These are phyloP conservation scores for Ochlodes sylvanus DNA, from an alignment of 2,888 invertebrate species.

Conservation along the genomic window DNA sequence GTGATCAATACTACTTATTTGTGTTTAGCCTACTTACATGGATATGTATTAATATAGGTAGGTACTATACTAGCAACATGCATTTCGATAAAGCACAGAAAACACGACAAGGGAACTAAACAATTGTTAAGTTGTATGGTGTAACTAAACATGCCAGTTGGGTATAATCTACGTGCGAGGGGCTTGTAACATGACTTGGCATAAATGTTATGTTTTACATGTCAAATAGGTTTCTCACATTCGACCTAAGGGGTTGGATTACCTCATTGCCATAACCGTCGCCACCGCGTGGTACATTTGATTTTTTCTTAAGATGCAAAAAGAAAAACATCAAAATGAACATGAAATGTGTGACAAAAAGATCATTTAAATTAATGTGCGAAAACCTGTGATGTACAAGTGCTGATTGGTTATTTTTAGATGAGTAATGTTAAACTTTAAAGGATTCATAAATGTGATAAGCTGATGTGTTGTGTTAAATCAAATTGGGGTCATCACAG, in stretches of 20 bases:
- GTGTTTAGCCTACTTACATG: background rate
- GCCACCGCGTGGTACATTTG: slow-evolving; percentile 98
- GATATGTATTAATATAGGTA: background rate
- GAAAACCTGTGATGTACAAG: slow-evolving; percentile 41
- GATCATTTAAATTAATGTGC: slow-evolving; percentile 38
- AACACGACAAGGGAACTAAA: slow-evolving; percentile 2
- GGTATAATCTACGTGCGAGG: slow-evolving; percentile 28
- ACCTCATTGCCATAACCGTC: slow-evolving; percentile 97
- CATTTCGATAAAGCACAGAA: slow-evolving; percentile 14
- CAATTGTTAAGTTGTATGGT: background rate
- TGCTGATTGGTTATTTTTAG: slow-evolving; percentile 5
- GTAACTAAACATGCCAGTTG: slow-evolving; percentile 28
- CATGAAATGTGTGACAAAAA: slow-evolving; percentile 66
- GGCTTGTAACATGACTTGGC: slow-evolving; percentile 19
- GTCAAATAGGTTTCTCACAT: slow-evolving; percentile 57
- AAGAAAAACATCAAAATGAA: slow-evolving; percentile 84
- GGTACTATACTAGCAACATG: slow-evolving; percentile 23
- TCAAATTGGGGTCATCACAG: slow-evolving; percentile 18
- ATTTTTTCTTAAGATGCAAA: slow-evolving; percentile 90
- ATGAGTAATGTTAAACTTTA: slow-evolving; percentile 10
- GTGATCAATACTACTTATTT: background rate
- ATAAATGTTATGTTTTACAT: slow-evolving; percentile 26
- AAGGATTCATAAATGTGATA: slow-evolving; percentile 3
- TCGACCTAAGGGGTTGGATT: slow-evolving; percentile 83
- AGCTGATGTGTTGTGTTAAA: background rate